Evolutionary conservation across 2,113 vertebrate genomes (phyloP).

Genomic region (Lasiurus borealis): DNA sequence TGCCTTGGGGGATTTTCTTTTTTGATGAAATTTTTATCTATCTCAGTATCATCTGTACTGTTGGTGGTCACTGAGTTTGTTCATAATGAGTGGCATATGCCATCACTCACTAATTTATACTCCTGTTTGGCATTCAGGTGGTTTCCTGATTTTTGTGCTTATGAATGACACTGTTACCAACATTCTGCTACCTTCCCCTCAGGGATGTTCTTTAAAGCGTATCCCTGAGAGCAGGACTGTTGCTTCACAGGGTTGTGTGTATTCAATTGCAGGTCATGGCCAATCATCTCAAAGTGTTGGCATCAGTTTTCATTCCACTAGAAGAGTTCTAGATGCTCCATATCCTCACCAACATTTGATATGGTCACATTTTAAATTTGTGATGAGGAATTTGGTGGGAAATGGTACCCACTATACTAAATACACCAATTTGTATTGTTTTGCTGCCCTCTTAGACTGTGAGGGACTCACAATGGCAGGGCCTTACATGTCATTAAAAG

Average conservation of each 20-base stretch:
- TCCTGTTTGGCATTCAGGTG: neutral
- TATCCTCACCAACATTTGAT: neutral
- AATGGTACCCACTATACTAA: neutral
- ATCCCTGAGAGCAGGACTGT: neutral
- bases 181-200: neutral
- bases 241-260: neutral
- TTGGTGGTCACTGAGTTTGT: neutral
- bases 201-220: neutral
- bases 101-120: fast-evolving
- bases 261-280: neutral
- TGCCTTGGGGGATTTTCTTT: neutral
- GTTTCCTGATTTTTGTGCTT: neutral
- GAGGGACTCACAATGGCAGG: neutral
- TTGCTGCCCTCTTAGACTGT: neutral
- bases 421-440: neutral
- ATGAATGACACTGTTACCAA: neutral
- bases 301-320: neutral
- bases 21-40: neutral
- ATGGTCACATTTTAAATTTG: neutral
- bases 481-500: neutral
- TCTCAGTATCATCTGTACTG: neutral
- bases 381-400: neutral
- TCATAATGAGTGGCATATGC: neutral
- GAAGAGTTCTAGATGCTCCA: neutral
- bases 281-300: neutral